Conservation (phyloP, 2,888 invertebrate species). For the Hoplodrina blanda region DNA sequence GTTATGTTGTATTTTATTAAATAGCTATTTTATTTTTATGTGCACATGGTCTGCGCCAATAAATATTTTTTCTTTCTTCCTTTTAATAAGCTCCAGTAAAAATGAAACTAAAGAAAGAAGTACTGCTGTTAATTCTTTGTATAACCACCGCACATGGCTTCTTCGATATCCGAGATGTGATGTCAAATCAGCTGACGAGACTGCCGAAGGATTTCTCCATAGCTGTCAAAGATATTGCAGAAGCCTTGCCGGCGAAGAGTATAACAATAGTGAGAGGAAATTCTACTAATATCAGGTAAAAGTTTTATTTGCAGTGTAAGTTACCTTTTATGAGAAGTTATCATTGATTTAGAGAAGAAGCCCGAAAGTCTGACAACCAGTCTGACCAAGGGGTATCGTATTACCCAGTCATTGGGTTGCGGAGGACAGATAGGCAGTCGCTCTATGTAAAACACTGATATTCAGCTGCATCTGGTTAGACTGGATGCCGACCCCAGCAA, state of each 20-base stretch:
- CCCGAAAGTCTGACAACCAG: too few relatives aligned
- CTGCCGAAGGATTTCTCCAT: constrained; percentile 80
- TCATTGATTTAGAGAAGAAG: not conserved
- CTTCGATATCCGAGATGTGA: constrained; percentile 78
- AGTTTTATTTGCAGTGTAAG: not conserved
- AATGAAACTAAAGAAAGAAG: constrained; percentile 47
- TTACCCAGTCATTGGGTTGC: too few relatives aligned
- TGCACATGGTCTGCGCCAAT: too few relatives aligned
- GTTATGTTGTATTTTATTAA: too few relatives aligned
- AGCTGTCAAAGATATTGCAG: constrained; percentile 85
- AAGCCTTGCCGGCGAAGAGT: constrained; percentile 79
- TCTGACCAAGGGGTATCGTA: too few relatives aligned
- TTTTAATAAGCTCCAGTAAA: not conserved
- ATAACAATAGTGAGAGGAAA: constrained; percentile 84
- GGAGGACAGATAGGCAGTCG: too few relatives aligned
- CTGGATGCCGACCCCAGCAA: too few relatives aligned
- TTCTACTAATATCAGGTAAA: constrained; percentile 82
- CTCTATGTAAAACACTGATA: too few relatives aligned
- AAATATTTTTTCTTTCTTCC: too few relatives aligned
- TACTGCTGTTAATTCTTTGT: constrained; percentile 55
- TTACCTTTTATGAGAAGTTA: not conserved
- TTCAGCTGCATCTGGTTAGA: too few relatives aligned
- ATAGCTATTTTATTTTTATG: too few relatives aligned
- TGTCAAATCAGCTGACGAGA: constrained; percentile 71
- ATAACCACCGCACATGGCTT: constrained; percentile 67